Percentiles rank a stretch among this genome's conserved stretches.
These are phyloP conservation scores for Caenorhabditis briggsae DNA, from an alignment of 1,140 invertebrate genomes.

Conservation along the genomic window DNA sequence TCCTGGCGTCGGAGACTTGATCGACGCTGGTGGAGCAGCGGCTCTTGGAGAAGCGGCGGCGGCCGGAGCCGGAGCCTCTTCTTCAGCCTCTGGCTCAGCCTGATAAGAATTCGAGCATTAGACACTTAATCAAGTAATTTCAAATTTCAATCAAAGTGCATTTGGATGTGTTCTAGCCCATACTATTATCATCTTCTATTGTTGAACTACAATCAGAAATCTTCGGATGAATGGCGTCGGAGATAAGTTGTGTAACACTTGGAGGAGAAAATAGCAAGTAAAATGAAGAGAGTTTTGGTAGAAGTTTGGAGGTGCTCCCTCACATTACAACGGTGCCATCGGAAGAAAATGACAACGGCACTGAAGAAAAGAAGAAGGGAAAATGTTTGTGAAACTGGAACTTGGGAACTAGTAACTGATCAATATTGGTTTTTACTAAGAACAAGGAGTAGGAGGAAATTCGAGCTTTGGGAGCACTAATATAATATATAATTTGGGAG, in stretches of 20 bases:
- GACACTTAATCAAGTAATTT: background rate
- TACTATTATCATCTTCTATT: slow-evolving; percentile 35
- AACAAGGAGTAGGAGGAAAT: background rate
- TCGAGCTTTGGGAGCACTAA: too few relatives aligned
- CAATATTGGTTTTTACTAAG: background rate
- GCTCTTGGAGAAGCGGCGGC: slow-evolving; percentile 45
- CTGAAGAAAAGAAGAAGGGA: background rate
- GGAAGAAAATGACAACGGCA: slow-evolving; percentile 17
- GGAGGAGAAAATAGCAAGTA: background rate
- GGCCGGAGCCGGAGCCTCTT: slow-evolving; percentile 52
- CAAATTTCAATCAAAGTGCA: background rate
- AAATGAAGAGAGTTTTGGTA: slow-evolving; percentile 7
- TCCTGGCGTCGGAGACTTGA: slow-evolving; percentile 67
- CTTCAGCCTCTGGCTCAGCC: slow-evolving; percentile 57
- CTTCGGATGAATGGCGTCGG: slow-evolving; percentile 39
- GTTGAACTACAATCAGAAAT: slow-evolving; percentile 51
- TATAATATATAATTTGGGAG: too few relatives aligned
- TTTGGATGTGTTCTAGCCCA: background rate
- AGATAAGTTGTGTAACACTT: slow-evolving; percentile 30
- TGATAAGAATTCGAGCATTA: background rate
- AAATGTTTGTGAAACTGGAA: slow-evolving; percentile 34
- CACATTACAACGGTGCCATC: slow-evolving; percentile 44
- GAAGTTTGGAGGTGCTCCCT: slow-evolving; percentile 17
- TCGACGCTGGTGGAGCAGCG: slow-evolving; percentile 61
- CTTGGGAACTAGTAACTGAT: slow-evolving; percentile 13